These are phyloP conservation scores for Chamaetylas fuelleborni DNA, from an alignment of 2,113 vertebrate species.

Conservation along the genomic window DNA sequence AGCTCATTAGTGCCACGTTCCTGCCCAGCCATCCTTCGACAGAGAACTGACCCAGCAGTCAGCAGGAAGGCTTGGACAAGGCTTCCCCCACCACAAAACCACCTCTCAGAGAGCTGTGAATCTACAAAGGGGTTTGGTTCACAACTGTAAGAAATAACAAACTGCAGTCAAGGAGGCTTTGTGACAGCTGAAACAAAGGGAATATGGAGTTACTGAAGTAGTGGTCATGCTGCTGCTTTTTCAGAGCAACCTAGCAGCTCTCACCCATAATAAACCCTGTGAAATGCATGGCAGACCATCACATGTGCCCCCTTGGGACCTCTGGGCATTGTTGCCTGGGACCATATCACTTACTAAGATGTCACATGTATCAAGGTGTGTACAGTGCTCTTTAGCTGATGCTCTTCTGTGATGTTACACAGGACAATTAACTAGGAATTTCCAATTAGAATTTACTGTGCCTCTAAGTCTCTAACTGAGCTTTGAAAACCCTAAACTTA, in stretches of 20 bases:
- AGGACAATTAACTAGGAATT: background rate
- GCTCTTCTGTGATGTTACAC: background rate
- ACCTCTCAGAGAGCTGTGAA: background rate
- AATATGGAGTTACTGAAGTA: background rate
- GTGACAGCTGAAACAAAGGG: background rate
- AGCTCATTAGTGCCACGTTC: background rate
- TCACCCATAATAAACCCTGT: background rate
- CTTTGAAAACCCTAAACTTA: background rate
- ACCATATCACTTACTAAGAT: background rate
- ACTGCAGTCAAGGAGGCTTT: background rate
- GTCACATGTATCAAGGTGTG: background rate
- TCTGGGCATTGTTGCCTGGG: background rate
- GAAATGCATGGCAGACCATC: background rate
- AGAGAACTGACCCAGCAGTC: background rate
- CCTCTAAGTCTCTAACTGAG: background rate
- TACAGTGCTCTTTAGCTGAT: background rate
- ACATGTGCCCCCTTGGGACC: too few relatives aligned
- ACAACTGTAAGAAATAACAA: background rate
- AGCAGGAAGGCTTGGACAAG: background rate
- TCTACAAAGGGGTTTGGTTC: background rate
- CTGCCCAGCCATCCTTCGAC: fast-evolving
- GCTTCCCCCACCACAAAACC: background rate
- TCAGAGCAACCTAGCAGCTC: background rate
- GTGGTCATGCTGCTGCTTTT: background rate
- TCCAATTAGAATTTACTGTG: background rate